These are phyloP conservation scores for Carcharodon carcharias DNA, from an alignment of 2,797 vertebrate species.

Conservation along the genomic window DNA sequence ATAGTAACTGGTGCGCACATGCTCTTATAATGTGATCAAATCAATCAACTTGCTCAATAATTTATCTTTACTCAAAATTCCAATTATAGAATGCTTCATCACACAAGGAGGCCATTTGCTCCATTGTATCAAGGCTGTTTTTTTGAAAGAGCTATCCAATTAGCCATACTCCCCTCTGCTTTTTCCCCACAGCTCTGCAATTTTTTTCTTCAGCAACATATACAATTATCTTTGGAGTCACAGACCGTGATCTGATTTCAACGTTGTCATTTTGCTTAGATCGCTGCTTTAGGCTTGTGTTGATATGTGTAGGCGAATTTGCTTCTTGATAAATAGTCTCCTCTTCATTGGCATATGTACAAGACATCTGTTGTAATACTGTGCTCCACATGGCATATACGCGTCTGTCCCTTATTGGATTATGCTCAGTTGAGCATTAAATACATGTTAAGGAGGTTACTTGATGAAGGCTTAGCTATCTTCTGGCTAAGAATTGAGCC, in stretches of 20 bases:
- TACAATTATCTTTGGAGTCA: background rate
- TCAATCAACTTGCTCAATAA: background rate
- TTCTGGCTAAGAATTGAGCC: background rate
- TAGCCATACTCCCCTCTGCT: background rate
- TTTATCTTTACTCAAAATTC: background rate
- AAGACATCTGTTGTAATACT: slow-evolving; percentile 10
- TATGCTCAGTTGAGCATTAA: background rate
- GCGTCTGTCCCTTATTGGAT: background rate
- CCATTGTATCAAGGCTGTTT: background rate
- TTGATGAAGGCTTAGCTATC: background rate
- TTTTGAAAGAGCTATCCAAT: background rate
- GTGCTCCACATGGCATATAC: background rate
- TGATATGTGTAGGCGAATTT: background rate
- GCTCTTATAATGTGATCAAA: background rate
- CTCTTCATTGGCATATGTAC: background rate
- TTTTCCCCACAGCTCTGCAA: background rate
- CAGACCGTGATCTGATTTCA: background rate
- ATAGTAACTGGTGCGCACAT: background rate
- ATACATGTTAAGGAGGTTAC: slow-evolving; percentile 13
- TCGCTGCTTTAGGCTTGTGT: background rate
- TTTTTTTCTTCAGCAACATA: background rate
- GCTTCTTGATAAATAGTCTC: background rate
- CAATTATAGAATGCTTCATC: background rate
- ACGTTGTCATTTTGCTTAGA: background rate
- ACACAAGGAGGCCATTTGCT: background rate